phyloP scores from a whole-genome alignment of 1,140 invertebrate species.

The Venturia canescens region DNA sequence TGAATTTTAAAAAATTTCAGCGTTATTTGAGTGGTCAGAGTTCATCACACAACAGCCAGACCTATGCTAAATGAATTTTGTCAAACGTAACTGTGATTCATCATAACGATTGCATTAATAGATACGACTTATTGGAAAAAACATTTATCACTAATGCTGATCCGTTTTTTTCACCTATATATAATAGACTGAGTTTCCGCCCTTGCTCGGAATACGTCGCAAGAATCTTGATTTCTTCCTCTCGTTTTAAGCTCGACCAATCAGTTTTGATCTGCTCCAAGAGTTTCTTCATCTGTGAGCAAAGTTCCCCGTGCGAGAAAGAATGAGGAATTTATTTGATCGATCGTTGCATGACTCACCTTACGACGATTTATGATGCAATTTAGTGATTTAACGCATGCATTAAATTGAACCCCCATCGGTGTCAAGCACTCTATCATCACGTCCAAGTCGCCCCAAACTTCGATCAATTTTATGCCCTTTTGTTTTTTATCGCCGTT shows the following conservation, averaged over 20 bases:
- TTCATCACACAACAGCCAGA: no score
- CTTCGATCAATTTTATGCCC: neutral
- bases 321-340: no score
- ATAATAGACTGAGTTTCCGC: neutral
- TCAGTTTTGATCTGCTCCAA: conserved; percentile 23
- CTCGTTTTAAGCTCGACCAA: conserved; percentile 3
- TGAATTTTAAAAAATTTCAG: no score
- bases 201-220: conserved; percentile 19
- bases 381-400: conserved; percentile 4
- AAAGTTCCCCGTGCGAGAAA: neutral
- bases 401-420: neutral
- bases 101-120: no score
- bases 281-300: conserved; percentile 12
- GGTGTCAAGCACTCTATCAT: conserved; percentile 6
- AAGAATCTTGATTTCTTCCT: conserved; percentile 20
- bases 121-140: no score
- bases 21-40: no score
- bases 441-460: neutral
- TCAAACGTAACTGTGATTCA: no score
- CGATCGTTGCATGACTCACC: neutral
- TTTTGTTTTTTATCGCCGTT: neutral
- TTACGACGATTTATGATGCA: conserved; percentile 24
- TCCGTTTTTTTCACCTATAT: neutral
- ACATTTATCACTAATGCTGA: no score
- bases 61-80: no score